A percentile compares a stretch with the other conserved stretches of the same genome.
Conservation (phyloP, 30 jellyfish, hydroid and myxozoan genomes). For the Morbakka virulenta region DNA sequence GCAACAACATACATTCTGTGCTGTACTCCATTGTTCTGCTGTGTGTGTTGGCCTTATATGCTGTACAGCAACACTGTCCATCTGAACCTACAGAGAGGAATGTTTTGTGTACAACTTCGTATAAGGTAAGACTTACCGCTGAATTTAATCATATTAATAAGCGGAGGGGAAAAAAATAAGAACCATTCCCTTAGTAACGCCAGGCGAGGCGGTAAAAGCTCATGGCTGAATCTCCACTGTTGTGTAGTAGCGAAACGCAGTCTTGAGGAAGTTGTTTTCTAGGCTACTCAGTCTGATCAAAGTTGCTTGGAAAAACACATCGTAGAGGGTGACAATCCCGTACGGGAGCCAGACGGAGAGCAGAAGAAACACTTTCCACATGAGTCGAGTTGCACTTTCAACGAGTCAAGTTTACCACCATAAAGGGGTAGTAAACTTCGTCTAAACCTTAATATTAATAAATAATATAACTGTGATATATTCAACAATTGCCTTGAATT, state of each 20-base stretch:
- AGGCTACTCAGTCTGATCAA: not conserved
- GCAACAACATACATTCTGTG: too few species aligned
- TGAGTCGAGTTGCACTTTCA: conserved; percentile 10
- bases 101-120: too few species aligned
- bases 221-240: not conserved
- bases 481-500: too few species aligned
- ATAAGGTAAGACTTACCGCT: conserved; percentile 39
- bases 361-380: conserved; percentile 9
- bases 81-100: too few species aligned
- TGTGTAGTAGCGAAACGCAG: not conserved
- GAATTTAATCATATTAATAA: conserved; percentile 1
- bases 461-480: too few species aligned
- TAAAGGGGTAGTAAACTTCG: conserved; percentile 17
- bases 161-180: not conserved
- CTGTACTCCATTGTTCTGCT: too few species aligned
- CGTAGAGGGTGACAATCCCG: conserved; percentile 61
- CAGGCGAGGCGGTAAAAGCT: conserved; percentile 69
- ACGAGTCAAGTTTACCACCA: not conserved
- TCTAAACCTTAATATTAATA: conserved; percentile 41
- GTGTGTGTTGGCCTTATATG: too few species aligned
- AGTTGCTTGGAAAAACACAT: conserved; percentile 10
- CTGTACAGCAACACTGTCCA: too few species aligned
- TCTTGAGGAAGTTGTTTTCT: not conserved
- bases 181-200: conserved; percentile 73
- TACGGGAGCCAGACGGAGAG: not conserved